phyloP scores from a whole-genome alignment of 2,797 vertebrate species.

The Columba guinea region DNA sequence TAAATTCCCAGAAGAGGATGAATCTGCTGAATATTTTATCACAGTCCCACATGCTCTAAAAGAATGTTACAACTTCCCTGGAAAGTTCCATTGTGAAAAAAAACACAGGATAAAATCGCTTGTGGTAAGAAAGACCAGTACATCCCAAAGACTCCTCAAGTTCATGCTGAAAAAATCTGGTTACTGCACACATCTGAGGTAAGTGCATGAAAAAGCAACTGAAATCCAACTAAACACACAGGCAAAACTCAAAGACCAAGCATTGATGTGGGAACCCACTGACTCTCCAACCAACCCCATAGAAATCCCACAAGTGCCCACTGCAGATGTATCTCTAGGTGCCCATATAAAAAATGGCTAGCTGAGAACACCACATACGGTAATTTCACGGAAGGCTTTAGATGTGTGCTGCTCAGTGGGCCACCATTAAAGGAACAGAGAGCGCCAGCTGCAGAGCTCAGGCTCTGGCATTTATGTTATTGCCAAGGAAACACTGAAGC shows the following conservation, averaged over 20 bases:
- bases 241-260: not conserved
- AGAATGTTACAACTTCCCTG: not conserved
- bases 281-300: not conserved
- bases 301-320: not conserved
- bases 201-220: not conserved
- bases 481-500: not conserved
- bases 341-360: not conserved
- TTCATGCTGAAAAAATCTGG: not conserved
- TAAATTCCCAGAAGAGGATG: not conserved
- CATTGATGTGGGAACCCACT: not conserved
- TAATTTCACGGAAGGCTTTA: not conserved
- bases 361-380: not conserved
- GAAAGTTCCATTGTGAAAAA: not conserved
- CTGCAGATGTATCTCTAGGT: not conserved
- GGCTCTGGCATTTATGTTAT: not conserved
- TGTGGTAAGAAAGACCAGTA: not conserved
- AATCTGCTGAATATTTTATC: conserved; percentile 36
- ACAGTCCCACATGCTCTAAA: not conserved
- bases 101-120: not conserved
- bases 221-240: not conserved
- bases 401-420: not conserved
- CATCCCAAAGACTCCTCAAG: not conserved
- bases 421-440: not conserved
- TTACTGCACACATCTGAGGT: not conserved
- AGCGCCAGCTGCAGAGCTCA: not conserved